Conservation (phyloP, 2,797 vertebrate genomes). For the Simalia tracyae region DNA sequence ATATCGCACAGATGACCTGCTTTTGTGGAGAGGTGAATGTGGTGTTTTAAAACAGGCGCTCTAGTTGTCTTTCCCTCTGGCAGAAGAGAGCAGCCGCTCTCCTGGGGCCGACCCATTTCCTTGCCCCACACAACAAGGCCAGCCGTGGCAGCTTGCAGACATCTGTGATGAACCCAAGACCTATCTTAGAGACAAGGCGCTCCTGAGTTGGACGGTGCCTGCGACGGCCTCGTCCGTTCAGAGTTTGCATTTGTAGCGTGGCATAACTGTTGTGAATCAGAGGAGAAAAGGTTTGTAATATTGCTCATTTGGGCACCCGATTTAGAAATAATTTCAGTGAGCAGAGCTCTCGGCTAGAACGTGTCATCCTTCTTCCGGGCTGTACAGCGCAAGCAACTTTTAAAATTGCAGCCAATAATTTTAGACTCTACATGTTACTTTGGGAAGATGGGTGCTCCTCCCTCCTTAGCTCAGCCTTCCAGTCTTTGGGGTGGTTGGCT, state of each 20-base stretch:
- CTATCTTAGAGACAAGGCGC: too few relatives aligned
- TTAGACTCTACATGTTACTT: background rate
- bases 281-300: background rate
- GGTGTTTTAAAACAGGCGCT: too few relatives aligned
- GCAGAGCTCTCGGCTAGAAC: background rate
- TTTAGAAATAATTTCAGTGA: background rate
- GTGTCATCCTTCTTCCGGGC: background rate
- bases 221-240: too few relatives aligned
- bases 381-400: background rate
- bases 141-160: too few relatives aligned
- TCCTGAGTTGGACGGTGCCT: too few relatives aligned
- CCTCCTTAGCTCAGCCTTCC: background rate
- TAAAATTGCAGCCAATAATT: background rate
- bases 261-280: background rate
- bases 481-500: rapidly evolving
- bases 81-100: too few relatives aligned
- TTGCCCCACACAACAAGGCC: too few relatives aligned
- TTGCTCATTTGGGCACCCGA: background rate
- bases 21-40: too few relatives aligned
- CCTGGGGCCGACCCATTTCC: too few relatives aligned
- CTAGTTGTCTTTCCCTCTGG: too few relatives aligned
- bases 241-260: background rate
- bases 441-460: background rate
- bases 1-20: too few relatives aligned
- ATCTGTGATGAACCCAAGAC: too few relatives aligned